Evolutionary conservation across 2,113 vertebrate genomes (phyloP).

Genomic region (Phaetusa simplex): DNA sequence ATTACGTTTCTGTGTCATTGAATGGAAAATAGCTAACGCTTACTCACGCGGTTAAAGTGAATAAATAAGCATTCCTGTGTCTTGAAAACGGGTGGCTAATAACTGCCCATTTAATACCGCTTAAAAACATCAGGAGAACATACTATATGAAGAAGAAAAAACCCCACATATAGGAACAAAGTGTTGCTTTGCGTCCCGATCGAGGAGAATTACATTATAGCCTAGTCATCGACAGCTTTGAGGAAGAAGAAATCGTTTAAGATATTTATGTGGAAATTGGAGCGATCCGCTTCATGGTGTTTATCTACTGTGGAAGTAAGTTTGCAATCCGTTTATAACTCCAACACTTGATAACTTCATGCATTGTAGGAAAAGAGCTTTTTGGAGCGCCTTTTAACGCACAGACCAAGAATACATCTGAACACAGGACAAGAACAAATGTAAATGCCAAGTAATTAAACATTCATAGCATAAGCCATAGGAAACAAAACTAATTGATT

Average conservation of each 20-base stretch:
- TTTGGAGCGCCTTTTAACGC: background rate
- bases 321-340: background rate
- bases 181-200: background rate
- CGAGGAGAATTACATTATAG: background rate
- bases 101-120: fast-evolving
- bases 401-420: background rate
- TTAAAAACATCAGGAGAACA: background rate
- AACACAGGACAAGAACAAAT: background rate
- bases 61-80: background rate
- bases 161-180: background rate
- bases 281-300: fast-evolving
- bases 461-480: background rate
- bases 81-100: background rate
- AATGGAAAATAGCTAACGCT: background rate
- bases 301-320: background rate
- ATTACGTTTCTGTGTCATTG: background rate
- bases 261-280: background rate
- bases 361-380: background rate
- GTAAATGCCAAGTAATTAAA: conserved; percentile 23
- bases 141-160: no score
- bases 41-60: background rate
- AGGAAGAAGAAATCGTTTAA: background rate
- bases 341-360: background rate
- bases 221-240: background rate
- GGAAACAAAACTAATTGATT: conserved; percentile 33